Base-by-base conservation (phyloP, 2,113 vertebrate genomes). In the Psephotus haematonotus region DNA sequence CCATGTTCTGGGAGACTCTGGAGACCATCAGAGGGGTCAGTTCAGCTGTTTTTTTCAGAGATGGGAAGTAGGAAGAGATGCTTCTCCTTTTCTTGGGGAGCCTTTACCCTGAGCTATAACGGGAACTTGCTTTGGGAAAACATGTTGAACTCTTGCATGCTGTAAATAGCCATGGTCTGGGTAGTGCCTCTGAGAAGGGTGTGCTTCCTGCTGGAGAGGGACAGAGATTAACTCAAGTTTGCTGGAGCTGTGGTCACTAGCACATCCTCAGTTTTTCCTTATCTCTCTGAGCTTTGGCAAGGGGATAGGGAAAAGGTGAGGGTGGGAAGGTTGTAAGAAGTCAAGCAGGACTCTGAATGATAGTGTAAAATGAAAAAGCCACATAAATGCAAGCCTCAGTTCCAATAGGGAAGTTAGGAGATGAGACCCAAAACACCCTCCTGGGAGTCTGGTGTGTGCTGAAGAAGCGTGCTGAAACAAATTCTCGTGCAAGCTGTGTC, bases 401-500 rank as follows among this genome's bases (percentile, higher is more conserved):
- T 93, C 65, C 63, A 90, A 87, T 90, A 91, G 59, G 37, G 80
- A 95, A 95, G 86, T 92, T 92, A 82, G 77, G 89, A 95, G 93
- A 93, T 80, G 91, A 92, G 70, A 91, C 90, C 82, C 67, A 59
- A 94, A 95, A 92, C 55, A 64, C n/a, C 27, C 79, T 88, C 88
- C 77, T 88, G 79, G 60, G 92, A 96, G 60, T 25, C 85, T 90
- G 59, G 28, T 72, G 47, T 79, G 70, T 85, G 93, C 86, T 68
- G 84, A 91, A 86, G 88, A 89, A 78, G 77, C 39, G 57, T 46
- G 64, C 60, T 75, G 93, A 93, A 95, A 93, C 81, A 95, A 93
- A 96, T 92, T 92, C 83, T 89, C 83, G 87, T 92, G 96, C 91
- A 95, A 93, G 86, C 33, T 64, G 9, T 75, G 86, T 86, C 85